Base-by-base conservation (phyloP, 2,797 vertebrate species). In the Chiroxiphia lanceolata region DNA sequence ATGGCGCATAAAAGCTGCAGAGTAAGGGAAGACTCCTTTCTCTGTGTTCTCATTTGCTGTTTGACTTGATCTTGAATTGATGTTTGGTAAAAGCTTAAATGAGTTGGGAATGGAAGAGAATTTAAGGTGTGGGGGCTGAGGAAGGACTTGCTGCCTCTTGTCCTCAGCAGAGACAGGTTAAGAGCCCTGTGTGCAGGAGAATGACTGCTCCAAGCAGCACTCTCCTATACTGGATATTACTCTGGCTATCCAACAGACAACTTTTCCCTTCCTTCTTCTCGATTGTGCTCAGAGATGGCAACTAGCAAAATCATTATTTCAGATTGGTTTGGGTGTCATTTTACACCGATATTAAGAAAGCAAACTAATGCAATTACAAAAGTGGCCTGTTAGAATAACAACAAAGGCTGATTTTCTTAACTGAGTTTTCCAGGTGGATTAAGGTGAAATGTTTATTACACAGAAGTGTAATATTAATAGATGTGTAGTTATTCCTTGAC, bases 1-100 rank as follows among this genome's bases (percentile, higher is more conserved):
- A 75, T 84, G 60, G 56, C 22, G 13, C 57, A 21, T 83, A 74
- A 83, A 96, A 95, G 75, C 74, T 92, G 86, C 64, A 54, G 89
- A 93, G 80, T 65, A 81, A 94, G 93, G 80, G 42, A 88, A 69
- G 59, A 36, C 60, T 93, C 54, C 38, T 53, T 82, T 64, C 63
- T 68, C 61, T 74, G 13, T 77, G 45, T 59, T 89, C 64, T 89
- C 53, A 38, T 65, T 47, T 50, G 68, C 56, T 83, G 33, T 60
- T 92, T 87, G 68, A n/a, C 87, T 80, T 90, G 21, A 47, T 85
- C 63, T 96, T 87, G 61, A 80, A 19, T 13, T 75, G 38, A 22
- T 65, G 36, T 69, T 82, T 72, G 40, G 38, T 71, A 33, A 78
- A 94, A 93, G 29, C 56, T 83, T 74, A 25, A 71, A 38, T 34